phyloP scores from a whole-genome alignment of 2,797 vertebrate genomes.

The Myotis pilosus region DNA sequence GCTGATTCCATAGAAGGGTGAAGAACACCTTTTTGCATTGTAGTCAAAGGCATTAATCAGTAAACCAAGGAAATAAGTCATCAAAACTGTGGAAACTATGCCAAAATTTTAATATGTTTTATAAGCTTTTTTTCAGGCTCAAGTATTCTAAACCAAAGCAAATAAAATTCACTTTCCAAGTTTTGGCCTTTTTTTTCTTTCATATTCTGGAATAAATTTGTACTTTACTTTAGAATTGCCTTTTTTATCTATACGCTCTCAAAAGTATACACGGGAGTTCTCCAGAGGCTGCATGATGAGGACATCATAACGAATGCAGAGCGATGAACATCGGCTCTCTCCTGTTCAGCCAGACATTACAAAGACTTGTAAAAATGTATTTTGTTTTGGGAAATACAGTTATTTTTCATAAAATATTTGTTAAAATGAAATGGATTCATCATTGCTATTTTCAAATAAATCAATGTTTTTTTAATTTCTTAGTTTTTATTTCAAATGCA shows the following conservation, averaged over 20 bases:
- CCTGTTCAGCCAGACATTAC: not conserved
- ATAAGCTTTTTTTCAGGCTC: not conserved
- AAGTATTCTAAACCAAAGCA: not conserved
- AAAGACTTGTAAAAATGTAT: not conserved
- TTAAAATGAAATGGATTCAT: constrained; percentile 8
- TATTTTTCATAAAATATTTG: constrained; percentile 17
- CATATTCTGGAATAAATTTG: not conserved
- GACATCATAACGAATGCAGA: not conserved
- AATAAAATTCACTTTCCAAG: constrained; percentile 16
- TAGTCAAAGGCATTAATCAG: not conserved
- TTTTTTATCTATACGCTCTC: not conserved
- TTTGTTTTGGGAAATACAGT: not conserved
- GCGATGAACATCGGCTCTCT: not conserved
- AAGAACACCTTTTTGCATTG: not conserved
- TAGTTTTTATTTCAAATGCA: constrained; percentile 17
- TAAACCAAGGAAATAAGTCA: not conserved
- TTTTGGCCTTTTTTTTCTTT: constrained; percentile 9
- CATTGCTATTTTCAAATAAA: constrained; percentile 11
- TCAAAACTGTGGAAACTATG: not conserved
- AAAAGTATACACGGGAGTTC: not conserved
- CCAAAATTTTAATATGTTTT: not conserved
- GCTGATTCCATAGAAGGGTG: not conserved
- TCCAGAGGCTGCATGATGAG: not conserved
- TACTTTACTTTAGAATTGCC: not conserved
- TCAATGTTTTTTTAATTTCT: not conserved